phyloP scores from a whole-genome alignment of 1,140 invertebrate genomes.

The Oryctes rhinoceros region DNA sequence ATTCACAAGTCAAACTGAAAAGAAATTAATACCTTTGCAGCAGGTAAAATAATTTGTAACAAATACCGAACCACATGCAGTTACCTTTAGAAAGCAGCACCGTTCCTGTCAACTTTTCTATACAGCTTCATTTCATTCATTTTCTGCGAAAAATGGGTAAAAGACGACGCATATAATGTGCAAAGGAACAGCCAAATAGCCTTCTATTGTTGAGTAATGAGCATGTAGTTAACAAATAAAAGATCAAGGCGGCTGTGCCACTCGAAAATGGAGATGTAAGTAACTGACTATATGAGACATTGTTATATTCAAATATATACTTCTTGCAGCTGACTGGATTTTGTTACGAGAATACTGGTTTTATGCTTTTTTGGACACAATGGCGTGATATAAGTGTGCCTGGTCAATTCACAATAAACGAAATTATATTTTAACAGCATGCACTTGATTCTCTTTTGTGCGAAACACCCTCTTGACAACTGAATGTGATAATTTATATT shows the following conservation, averaged over 20 bases:
- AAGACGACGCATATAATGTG: constrained; percentile 38
- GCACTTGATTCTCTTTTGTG: constrained; percentile 34
- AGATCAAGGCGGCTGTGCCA: constrained; percentile 43
- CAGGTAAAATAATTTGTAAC: constrained; percentile 49
- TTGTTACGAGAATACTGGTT: constrained; percentile 41
- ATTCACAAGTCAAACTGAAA: constrained; percentile 28
- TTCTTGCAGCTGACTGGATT: constrained; percentile 43
- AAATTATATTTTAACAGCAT: constrained; percentile 30
- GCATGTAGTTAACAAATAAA: constrained; percentile 47
- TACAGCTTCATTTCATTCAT: constrained; percentile 44
- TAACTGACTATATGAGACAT: constrained; percentile 22
- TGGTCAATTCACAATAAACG: constrained; percentile 23
- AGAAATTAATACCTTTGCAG: constrained; percentile 37
- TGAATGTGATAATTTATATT: constrained; percentile 19
- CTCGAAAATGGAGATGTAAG: constrained; percentile 43
- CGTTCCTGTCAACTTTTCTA: constrained; percentile 40
- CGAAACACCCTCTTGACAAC: neutral
- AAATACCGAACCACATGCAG: constrained; percentile 41
- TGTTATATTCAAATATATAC: constrained; percentile 28
- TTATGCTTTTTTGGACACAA: constrained; percentile 37
- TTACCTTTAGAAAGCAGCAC: constrained; percentile 40
- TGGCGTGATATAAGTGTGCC: constrained; percentile 41
- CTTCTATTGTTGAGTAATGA: constrained; percentile 44
- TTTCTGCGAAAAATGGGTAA: constrained; percentile 44
- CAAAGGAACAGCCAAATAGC: constrained; percentile 42